Evolutionary conservation across 2,113 vertebrate genomes (phyloP), one percentile per base, ranked within the genome.

Genomic region (Falcunculus frontatus): DNA sequence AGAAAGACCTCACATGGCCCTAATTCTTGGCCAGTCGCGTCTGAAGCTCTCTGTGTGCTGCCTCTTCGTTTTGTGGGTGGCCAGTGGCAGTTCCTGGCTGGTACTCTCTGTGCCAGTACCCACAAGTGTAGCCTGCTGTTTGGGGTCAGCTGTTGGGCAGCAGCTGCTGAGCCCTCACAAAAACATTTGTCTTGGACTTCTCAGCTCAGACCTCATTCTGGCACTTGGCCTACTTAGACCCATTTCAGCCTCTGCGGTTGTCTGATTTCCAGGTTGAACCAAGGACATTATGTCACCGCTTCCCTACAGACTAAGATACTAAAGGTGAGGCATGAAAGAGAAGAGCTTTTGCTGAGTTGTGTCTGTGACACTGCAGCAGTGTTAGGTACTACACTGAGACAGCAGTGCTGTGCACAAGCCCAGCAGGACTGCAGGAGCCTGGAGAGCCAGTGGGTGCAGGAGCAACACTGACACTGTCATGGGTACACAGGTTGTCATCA

Each of bases 131-230:
- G 32, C 32, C 11, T 56, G 37, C 84, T 93, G 62, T 84, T 92
- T 89, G 63, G 57, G 89, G 89, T 92, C 87, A 94, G 33, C 62
- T 77, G 7, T 64, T 96, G 74, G 68, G 81, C 89, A 83, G 70
- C 70, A 90, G 81, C 67, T 87, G 63, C 81, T 42, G 62, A 87
- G 91, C 23, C 42, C 59, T 93, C 81, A 74, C 55, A 50, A 93
- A 92, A 95, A 95, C 83, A 93, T 95, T 96, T 97, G 39, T 86
- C 84, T 95, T 97, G 95, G 95, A 88, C 77, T 70, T 91, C 63
- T 77, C 47, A 56, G 55, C 92, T 94, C 47, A 88, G 75, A 90
- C 82, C 81, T 94, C 87, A 85, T 93, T 55, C 82, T 97, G 92
- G 75, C 74, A 70, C 67, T 93, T 90, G 70, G 76, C 82, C 82